Percentiles rank a stretch among this genome's conserved stretches.
Evolutionary conservation across 1,140 invertebrate species (phyloP).

Genomic region (Papilio xuthus): DNA sequence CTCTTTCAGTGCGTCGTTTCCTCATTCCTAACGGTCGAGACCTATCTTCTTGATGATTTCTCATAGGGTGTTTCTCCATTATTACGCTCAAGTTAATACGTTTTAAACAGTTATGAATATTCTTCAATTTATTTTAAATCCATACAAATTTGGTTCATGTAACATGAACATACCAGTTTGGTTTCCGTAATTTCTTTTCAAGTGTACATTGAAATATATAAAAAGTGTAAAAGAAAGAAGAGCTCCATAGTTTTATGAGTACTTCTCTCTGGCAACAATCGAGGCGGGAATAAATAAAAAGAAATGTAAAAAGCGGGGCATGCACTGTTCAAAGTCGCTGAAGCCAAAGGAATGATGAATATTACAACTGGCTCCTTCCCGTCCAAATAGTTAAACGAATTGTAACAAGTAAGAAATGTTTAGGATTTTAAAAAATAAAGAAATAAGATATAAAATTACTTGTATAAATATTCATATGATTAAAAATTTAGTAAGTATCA

Average conservation of each 20-base stretch:
- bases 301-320: constrained; percentile 67
- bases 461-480: neutral
- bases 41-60: no score
- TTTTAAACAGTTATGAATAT: no score
- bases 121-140: no score
- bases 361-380: constrained; percentile 63
- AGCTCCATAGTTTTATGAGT: constrained; percentile 72
- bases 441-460: neutral
- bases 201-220: constrained; percentile 67
- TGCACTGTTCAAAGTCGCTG: constrained; percentile 72
- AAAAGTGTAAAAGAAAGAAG: constrained; percentile 70
- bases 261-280: constrained; percentile 71
- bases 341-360: constrained; percentile 73
- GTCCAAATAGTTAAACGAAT: constrained; percentile 60
- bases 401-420: constrained; percentile 40
- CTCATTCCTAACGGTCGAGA: no score
- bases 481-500: no score
- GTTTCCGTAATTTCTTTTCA: constrained; percentile 47
- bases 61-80: no score
- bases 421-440: neutral
- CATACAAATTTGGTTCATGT: neutral
- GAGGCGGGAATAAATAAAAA: constrained; percentile 72
- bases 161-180: neutral
- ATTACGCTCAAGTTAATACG: no score
- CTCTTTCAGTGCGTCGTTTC: no score